Evolutionary conservation across 1,140 invertebrate species (phyloP).

Genomic region (Tribolium castaneum): DNA sequence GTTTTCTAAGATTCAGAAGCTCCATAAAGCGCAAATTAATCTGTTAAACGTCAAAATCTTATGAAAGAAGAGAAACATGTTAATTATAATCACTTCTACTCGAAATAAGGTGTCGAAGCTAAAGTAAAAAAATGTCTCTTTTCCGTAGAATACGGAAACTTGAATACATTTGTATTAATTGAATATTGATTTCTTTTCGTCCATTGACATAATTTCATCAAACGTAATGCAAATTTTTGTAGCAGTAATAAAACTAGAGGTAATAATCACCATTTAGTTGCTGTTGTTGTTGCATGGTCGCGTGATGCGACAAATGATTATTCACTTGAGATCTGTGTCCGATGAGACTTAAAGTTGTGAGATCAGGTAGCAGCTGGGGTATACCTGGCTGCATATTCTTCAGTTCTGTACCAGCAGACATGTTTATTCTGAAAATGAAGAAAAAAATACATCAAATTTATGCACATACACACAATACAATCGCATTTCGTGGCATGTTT

Average conservation of each 20-base stretch:
- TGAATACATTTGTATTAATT: no score
- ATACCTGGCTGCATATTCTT: slow-evolving; percentile 58
- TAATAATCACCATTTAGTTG: slow-evolving; percentile 55
- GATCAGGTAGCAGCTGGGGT: slow-evolving; percentile 58
- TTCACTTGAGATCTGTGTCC: slow-evolving; percentile 58
- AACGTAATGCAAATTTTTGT: neutral
- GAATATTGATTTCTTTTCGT: no score
- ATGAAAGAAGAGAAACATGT: no score
- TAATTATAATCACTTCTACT: no score
- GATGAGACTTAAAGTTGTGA: slow-evolving; percentile 60
- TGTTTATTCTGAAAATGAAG: slow-evolving; percentile 45
- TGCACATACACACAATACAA: neutral
- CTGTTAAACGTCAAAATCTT: no score
- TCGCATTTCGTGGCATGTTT: slow-evolving; percentile 37
- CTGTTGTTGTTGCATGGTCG: slow-evolving; percentile 55
- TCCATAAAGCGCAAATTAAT: no score
- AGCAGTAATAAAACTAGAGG: neutral
- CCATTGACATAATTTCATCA: no score
- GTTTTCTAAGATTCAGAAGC: no score
- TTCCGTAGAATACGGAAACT: no score
- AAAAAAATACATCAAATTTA: slow-evolving; percentile 15
- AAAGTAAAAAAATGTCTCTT: no score
- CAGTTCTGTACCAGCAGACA: slow-evolving; percentile 60
- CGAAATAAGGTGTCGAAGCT: no score
- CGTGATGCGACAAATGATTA: slow-evolving; percentile 53